These are phyloP conservation scores for Drosophila repleta DNA, from an alignment of 1,140 invertebrate species.

Conservation along the genomic window DNA sequence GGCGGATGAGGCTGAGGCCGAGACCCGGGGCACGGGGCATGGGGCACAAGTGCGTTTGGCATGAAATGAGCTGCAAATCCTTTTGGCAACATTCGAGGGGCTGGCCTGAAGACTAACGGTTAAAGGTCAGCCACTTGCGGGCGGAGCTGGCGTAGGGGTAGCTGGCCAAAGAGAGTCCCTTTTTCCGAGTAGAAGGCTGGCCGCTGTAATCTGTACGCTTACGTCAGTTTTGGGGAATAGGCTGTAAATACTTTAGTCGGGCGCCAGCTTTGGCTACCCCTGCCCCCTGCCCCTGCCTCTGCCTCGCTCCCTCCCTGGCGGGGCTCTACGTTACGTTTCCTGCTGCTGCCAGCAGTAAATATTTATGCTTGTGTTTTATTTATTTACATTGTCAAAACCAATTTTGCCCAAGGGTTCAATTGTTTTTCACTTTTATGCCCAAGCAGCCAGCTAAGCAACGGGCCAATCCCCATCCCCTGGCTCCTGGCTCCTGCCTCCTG, in stretches of 20 bases:
- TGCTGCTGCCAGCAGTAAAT: slow-evolving; percentile 74
- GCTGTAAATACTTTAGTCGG: slow-evolving; percentile 28
- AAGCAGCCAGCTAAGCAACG: background rate
- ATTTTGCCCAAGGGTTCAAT: slow-evolving; percentile 82
- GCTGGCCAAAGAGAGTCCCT: background rate
- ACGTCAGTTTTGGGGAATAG: slow-evolving; percentile 40
- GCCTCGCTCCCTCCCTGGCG: background rate
- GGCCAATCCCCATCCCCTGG: background rate
- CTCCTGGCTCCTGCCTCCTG: background rate
- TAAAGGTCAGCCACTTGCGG: slow-evolving; percentile 41
- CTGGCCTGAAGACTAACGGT: background rate
- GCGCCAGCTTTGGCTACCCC: slow-evolving; percentile 6
- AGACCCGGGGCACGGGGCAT: no score
- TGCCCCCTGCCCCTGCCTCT: background rate
- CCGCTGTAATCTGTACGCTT: slow-evolving; percentile 75
- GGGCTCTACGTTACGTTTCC: background rate
- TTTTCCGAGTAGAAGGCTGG: slow-evolving; percentile 2
- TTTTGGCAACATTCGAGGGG: slow-evolving; percentile 67
- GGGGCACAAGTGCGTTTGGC: slow-evolving; percentile 55
- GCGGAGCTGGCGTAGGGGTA: background rate
- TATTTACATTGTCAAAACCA: slow-evolving; percentile 83
- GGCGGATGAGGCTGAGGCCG: background rate
- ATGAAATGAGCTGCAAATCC: slow-evolving; percentile 81
- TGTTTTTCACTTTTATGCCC: slow-evolving; percentile 79
- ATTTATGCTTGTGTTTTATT: slow-evolving; percentile 83